Percentiles rank a stretch among this genome's conserved stretches.
Conservation (phyloP, 2,797 vertebrate species). For the Chelonia mydas region DNA sequence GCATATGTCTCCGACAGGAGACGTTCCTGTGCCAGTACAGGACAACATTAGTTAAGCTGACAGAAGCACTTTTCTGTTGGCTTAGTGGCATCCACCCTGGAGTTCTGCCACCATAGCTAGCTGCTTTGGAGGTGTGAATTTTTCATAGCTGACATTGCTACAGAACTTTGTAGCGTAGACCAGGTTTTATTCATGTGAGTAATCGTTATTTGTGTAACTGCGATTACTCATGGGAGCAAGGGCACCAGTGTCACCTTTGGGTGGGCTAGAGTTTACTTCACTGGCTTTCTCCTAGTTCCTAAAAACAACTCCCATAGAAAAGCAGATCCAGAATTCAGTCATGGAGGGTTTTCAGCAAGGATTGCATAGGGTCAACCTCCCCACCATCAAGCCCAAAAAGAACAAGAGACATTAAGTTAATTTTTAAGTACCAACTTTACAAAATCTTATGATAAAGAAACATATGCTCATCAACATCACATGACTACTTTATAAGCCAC, state of each 20-base stretch:
- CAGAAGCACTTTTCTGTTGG: background rate
- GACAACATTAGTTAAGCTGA: background rate
- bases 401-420: background rate
- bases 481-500: background rate
- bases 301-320: background rate
- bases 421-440: background rate
- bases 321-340: background rate
- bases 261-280: background rate
- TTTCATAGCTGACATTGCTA: background rate
- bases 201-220: background rate
- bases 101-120: background rate
- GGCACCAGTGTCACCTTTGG: background rate
- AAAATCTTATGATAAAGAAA: background rate
- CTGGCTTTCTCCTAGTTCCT: background rate
- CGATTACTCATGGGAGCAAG: background rate
- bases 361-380: background rate
- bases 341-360: background rate
- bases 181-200: background rate
- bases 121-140: background rate
- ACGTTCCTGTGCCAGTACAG: background rate
- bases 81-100: background rate
- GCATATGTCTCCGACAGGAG: background rate
- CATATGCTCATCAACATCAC: background rate
- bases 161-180: background rate
- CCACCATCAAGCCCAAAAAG: background rate